A percentile compares a stretch with the other conserved stretches of the same genome.
Evolutionary conservation across 2,113 vertebrate species (phyloP).

Genomic region (Onychostoma macrolepis): DNA sequence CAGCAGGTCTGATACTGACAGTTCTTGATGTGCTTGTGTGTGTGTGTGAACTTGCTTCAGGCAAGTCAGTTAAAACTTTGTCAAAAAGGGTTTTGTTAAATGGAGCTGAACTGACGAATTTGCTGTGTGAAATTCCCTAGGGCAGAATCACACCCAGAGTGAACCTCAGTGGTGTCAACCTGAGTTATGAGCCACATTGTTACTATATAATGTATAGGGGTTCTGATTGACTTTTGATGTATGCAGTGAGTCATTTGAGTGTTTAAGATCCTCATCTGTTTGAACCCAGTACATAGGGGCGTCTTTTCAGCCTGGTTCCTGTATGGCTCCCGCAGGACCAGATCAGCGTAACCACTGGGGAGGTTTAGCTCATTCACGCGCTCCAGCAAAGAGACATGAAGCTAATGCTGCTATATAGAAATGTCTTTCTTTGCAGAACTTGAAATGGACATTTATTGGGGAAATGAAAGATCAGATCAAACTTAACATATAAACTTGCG

Average conservation of each 20-base stretch:
- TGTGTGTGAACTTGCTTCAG: conserved; percentile 17
- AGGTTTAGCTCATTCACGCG: background rate
- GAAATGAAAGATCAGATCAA: conserved; percentile 6
- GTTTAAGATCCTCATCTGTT: conserved; percentile 30
- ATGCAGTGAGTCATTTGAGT: background rate
- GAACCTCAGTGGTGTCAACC: conserved; percentile 33
- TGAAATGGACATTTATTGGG: background rate
- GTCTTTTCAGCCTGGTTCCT: background rate
- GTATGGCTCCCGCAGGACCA: background rate
- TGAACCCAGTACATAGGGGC: background rate
- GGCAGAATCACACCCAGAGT: conserved; percentile 30
- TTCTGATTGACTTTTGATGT: conserved; percentile 7
- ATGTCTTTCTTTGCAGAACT: background rate
- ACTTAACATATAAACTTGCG: background rate
- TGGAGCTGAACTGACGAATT: conserved; percentile 24
- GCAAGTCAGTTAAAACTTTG: background rate
- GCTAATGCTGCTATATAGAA: background rate
- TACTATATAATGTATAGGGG: background rate
- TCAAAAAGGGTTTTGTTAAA: conserved; percentile 3
- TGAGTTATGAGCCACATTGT: conserved; percentile 24
- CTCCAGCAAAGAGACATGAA: background rate
- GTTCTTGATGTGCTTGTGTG: conserved; percentile 3
- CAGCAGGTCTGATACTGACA: conserved; percentile 9
- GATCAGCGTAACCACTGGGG: background rate
- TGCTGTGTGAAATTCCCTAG: conserved; percentile 29